Percentiles rank a stretch among this genome's conserved stretches.
Conservation (phyloP, 2,797 vertebrate species). For the Ciconia nigra region DNA sequence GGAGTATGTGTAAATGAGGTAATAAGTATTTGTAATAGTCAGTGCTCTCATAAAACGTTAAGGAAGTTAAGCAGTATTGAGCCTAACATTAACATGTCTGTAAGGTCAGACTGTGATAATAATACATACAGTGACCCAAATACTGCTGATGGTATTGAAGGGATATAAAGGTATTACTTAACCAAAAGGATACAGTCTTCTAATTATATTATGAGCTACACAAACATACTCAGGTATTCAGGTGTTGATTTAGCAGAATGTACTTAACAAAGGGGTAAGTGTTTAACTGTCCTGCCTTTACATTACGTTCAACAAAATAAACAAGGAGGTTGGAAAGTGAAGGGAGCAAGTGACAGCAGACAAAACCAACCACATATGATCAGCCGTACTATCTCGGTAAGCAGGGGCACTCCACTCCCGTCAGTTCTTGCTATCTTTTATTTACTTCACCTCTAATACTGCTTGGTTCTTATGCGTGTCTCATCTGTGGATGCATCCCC, state of each 20-base stretch:
- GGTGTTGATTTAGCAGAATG: not conserved
- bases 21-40: not conserved
- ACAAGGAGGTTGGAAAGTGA: not conserved
- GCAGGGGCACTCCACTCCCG: not conserved
- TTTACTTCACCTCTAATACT: not conserved
- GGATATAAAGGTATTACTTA: not conserved
- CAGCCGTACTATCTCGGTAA: not conserved
- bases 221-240: not conserved
- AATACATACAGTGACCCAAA: not conserved
- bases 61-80: not conserved
- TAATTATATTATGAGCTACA: not conserved
- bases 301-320: not conserved
- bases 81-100: not conserved
- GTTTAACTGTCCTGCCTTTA: not conserved
- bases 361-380: accelerated
- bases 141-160: not conserved
- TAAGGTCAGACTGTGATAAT: not conserved
- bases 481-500: not conserved
- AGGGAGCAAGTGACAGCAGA: not conserved
- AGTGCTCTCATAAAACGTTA: not conserved
- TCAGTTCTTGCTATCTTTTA: not conserved
- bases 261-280: not conserved
- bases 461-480: not conserved
- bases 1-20: not conserved
- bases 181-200: not conserved